Conservation (phyloP, 2,113 vertebrate genomes). For the Phoxinus phoxinus region DNA sequence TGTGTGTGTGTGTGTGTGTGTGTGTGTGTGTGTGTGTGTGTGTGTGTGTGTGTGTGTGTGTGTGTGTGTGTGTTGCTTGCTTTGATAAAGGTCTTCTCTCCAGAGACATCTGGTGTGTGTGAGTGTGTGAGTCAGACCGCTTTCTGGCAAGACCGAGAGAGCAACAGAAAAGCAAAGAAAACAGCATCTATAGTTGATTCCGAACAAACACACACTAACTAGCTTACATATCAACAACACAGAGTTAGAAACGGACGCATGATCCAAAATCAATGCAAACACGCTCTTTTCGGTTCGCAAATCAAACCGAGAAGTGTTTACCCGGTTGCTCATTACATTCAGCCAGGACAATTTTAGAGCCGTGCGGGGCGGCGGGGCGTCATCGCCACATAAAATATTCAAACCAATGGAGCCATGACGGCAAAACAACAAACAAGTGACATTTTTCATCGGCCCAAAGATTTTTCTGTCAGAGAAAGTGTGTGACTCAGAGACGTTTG, state of each 20-base stretch:
- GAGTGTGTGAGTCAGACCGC: slow-evolving; percentile 33
- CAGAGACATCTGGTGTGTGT: slow-evolving; percentile 49
- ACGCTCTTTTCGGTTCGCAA: neutral
- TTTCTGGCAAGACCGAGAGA: slow-evolving; percentile 43
- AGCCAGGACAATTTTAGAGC: slow-evolving; percentile 19
- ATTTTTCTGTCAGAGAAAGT: slow-evolving; percentile 36
- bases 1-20: slow-evolving; percentile 9
- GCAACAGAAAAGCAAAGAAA: slow-evolving; percentile 12
- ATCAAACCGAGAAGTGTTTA: neutral
- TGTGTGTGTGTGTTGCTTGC: neutral
- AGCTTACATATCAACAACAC: slow-evolving; percentile 12
- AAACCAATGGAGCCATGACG: slow-evolving; percentile 20
- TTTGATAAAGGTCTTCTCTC: slow-evolving; percentile 52
- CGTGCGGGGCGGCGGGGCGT: neutral
- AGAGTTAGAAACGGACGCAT: neutral
- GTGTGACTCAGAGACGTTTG: slow-evolving; percentile 4
- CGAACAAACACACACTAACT: neutral
- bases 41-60: too few relatives aligned
- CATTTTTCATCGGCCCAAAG: slow-evolving; percentile 34
- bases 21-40: slow-evolving; percentile 10
- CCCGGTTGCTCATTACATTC: neutral
- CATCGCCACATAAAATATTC: slow-evolving; percentile 42
- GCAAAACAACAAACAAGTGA: slow-evolving; percentile 11
- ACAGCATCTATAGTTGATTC: neutral
- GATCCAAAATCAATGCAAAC: neutral